A percentile compares a stretch with the other conserved stretches of the same genome.
Conservation (phyloP, 1,140 invertebrate species). For the Metopolophium dirhodum region DNA sequence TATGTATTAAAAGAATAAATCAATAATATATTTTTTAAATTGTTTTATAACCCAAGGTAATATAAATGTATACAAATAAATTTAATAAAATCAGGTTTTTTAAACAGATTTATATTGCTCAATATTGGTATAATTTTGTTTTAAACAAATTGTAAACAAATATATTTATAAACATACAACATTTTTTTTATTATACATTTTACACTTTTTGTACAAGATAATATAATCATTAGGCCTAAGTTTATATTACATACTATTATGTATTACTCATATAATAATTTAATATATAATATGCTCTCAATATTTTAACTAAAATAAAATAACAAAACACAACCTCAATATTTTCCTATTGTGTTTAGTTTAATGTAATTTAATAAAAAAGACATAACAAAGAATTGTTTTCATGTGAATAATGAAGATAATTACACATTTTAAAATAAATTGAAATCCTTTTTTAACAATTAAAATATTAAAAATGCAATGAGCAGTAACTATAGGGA, state of each 20-base stretch:
- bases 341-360: neutral
- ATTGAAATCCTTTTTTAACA: neutral
- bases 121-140: constrained; percentile 33
- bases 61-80: constrained; percentile 28
- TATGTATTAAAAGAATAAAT: neutral
- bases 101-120: constrained; percentile 42
- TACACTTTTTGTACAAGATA: constrained; percentile 24
- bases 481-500: neutral
- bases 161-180: constrained; percentile 37
- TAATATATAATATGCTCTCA: constrained; percentile 1
- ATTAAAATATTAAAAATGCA: neutral
- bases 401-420: neutral
- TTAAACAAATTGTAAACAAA: constrained; percentile 24
- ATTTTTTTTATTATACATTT: neutral
- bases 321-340: neutral
- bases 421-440: neutral
- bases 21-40: neutral
- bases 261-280: neutral
- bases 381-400: neutral
- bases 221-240: neutral
- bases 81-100: neutral
- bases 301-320: neutral
- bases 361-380: neutral
- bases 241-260: neutral
- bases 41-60: neutral